Evolutionary conservation across 2,888 invertebrate genomes (phyloP).

Genomic region (Nomada ruficornis): DNA sequence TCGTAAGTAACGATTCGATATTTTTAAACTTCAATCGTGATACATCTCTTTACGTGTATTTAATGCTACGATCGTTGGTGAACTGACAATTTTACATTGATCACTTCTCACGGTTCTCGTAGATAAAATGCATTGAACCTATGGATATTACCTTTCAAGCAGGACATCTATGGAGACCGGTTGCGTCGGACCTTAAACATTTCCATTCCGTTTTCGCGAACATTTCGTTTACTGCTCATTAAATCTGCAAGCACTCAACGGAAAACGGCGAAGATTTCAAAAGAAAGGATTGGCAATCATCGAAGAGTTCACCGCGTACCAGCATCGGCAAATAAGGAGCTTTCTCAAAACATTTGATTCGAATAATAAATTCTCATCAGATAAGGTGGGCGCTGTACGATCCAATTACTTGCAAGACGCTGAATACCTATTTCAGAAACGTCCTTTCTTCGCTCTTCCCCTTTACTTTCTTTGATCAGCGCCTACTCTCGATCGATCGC

Average conservation of each 20-base stretch:
- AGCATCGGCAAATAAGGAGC: conserved; percentile 66
- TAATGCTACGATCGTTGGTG: too few species aligned
- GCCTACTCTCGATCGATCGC: conserved; percentile 20
- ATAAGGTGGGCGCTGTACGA: conserved; percentile 71
- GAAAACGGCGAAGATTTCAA: conserved; percentile 6
- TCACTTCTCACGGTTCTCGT: too few species aligned
- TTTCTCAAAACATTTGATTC: conserved; percentile 75
- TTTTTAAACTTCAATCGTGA: too few species aligned
- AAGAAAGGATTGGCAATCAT: conserved; percentile 67
- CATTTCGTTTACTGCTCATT: conserved; percentile 55
- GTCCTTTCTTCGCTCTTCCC: conserved; percentile 34
- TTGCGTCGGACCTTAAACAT: conserved; percentile 30
- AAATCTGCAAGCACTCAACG: conserved; percentile 53
- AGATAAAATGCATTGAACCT: neutral
- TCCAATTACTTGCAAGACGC: conserved; percentile 78
- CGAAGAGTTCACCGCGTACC: conserved; percentile 60
- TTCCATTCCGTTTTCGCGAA: conserved; percentile 54
- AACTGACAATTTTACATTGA: too few species aligned
- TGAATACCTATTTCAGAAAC: conserved; percentile 77
- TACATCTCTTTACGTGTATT: too few species aligned
- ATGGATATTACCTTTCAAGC: conserved; percentile 15
- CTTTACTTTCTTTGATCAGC: conserved; percentile 16
- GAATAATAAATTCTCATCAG: conserved; percentile 80
- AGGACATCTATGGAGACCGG: conserved; percentile 10
- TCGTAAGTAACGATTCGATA: too few species aligned